phyloP scores from a whole-genome alignment of 2,888 invertebrate genomes.

The Bibio marci region DNA sequence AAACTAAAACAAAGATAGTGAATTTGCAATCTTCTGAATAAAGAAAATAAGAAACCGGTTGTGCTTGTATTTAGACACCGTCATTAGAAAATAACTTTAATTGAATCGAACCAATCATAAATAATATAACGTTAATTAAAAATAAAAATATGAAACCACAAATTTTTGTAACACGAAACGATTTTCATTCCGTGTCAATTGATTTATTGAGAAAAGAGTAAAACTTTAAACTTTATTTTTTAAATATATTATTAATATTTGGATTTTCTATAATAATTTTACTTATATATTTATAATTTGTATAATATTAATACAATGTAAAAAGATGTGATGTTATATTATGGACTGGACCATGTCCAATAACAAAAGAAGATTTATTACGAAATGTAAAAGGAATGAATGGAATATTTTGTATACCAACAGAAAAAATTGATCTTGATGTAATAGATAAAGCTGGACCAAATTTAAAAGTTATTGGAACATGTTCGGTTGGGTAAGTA shows the following conservation, averaged over 20 bases:
- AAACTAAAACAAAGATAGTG: too few species aligned
- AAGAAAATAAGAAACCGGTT: too few species aligned
- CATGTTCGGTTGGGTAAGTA: conserved; percentile 69
- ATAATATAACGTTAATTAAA: too few species aligned
- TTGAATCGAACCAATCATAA: too few species aligned
- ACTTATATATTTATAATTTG: background rate
- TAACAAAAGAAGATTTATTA: conserved; percentile 51
- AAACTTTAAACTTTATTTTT: conserved; percentile 19
- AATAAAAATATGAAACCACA: too few species aligned
- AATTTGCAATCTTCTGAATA: too few species aligned
- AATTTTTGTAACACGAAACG: conserved; percentile 42
- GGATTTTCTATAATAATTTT: too few species aligned
- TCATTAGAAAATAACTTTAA: too few species aligned
- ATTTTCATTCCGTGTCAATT: conserved; percentile 39
- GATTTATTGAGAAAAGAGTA: conserved; percentile 38
- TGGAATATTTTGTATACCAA: conserved; percentile 64
- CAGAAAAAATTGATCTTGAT: conserved; percentile 67
- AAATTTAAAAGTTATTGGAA: conserved; percentile 62
- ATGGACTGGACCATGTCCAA: conserved; percentile 43
- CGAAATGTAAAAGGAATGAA: conserved; percentile 52
- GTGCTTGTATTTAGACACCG: too few species aligned
- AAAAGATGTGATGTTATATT: conserved; percentile 40
- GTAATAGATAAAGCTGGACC: conserved; percentile 57
- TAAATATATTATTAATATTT: too few species aligned
- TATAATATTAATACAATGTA: conserved; percentile 18